Evolutionary conservation across 1,140 invertebrate genomes (phyloP).

Genomic region (Bombus soroeensis): DNA sequence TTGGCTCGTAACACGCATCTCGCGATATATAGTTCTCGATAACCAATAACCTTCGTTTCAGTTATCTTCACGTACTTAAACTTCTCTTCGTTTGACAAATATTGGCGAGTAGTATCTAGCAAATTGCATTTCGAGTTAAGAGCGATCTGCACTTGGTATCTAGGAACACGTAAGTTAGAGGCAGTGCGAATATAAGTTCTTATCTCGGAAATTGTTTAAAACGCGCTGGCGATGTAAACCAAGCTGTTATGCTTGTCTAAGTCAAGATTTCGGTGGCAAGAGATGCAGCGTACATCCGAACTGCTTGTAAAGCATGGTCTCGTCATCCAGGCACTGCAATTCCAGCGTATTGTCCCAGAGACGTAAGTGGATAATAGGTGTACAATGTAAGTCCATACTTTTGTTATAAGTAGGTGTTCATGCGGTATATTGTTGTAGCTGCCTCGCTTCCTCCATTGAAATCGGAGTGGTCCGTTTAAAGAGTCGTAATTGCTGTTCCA

Average conservation of each 20-base stretch:
- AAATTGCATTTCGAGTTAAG: not conserved
- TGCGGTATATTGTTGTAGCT: constrained; percentile 60
- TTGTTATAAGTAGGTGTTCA: constrained; percentile 64
- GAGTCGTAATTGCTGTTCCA: constrained; percentile 55
- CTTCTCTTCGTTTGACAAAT: not conserved
- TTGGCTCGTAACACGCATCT: not conserved
- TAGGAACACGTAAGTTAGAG: not conserved
- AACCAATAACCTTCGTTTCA: not conserved
- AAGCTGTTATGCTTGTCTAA: constrained; percentile 8
- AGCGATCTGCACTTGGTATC: not conserved
- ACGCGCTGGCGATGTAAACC: not conserved
- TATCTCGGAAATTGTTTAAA: not conserved
- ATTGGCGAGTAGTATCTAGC: not conserved
- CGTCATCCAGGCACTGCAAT: constrained; percentile 69
- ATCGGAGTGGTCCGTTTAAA: constrained; percentile 55
- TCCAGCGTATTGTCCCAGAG: constrained; percentile 69
- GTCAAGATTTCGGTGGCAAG: constrained; percentile 26
- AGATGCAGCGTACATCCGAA: constrained; percentile 61
- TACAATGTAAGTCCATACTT: constrained; percentile 65
- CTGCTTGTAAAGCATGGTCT: constrained; percentile 63
- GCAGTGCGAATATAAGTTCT: not conserved
- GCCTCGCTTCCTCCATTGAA: constrained; percentile 66
- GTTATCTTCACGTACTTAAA: not conserved
- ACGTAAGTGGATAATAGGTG: constrained; percentile 74
- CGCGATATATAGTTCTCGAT: not conserved